phyloP scores from a whole-genome alignment of 2,797 vertebrate genomes.

The Botia kubotai region DNA sequence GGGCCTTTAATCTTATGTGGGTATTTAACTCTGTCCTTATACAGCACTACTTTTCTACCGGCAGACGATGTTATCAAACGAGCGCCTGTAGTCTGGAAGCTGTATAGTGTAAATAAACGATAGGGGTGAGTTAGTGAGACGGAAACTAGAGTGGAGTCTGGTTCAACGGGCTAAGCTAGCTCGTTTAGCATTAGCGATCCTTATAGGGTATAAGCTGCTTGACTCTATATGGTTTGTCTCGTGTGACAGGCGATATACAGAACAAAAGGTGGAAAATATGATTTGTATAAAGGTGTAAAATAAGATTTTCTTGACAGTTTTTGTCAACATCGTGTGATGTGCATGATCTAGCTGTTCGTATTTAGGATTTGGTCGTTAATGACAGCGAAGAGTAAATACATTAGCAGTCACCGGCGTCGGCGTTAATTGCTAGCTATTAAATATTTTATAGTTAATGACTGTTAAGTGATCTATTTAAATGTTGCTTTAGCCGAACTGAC shows the following conservation, averaged over 20 bases:
- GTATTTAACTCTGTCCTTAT: too few relatives aligned
- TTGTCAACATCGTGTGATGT: not conserved
- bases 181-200: conserved; percentile 8
- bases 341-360: not conserved
- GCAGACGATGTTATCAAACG: not conserved
- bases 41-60: too few relatives aligned
- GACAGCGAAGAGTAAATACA: too few relatives aligned
- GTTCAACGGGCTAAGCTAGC: conserved; percentile 30
- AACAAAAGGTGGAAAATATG: not conserved
- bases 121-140: not conserved
- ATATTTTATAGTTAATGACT: too few relatives aligned
- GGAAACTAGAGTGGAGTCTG: not conserved
- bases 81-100: not conserved
- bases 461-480: too few relatives aligned
- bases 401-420: too few relatives aligned
- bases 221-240: too few relatives aligned
- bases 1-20: too few relatives aligned
- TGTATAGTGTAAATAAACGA: not conserved
- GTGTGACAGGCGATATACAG: not conserved
- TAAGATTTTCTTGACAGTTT: not conserved
- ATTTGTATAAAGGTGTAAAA: too few relatives aligned
- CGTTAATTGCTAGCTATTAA: too few relatives aligned
- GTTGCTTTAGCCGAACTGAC: too few relatives aligned
- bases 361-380: not conserved
- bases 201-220: not conserved